Percentiles rank a stretch among this genome's conserved stretches.
Conservation (phyloP, 2,888 invertebrate species). For the Dicyrtoma fusca region DNA sequence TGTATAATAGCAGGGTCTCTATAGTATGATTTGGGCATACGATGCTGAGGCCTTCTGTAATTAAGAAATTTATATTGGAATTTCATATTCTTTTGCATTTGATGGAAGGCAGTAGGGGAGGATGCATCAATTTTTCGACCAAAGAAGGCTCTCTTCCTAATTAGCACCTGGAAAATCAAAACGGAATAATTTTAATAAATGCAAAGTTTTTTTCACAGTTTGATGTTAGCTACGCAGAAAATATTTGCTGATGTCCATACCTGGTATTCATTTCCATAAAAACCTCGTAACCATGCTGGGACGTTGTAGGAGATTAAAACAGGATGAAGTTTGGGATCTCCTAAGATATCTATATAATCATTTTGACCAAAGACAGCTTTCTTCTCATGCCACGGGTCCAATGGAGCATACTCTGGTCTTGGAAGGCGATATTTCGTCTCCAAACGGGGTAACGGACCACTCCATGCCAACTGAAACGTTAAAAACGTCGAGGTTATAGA, state of each 20-base stretch:
- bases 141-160: constrained; percentile 74
- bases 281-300: constrained; percentile 87
- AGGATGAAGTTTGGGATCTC: constrained; percentile 80
- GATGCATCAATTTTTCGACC: constrained; percentile 64
- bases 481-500: constrained; percentile 4
- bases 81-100: constrained; percentile 72
- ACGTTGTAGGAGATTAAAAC: constrained; percentile 80
- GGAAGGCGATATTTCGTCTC: constrained; percentile 63
- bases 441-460: constrained; percentile 73
- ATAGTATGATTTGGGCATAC: constrained; percentile 1
- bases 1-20: not conserved
- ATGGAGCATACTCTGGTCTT: constrained; percentile 71
- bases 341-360: constrained; percentile 95
- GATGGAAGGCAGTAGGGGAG: constrained; percentile 77
- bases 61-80: constrained; percentile 67
- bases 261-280: constrained; percentile 82
- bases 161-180: constrained; percentile 59
- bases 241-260: constrained; percentile 58
- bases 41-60: constrained; percentile 15
- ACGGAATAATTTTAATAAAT: not conserved
- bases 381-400: constrained; percentile 74
- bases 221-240: not conserved
- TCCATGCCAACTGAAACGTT: constrained; percentile 52
- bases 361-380: constrained; percentile 90
- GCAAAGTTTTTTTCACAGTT: not conserved